A percentile compares a stretch with the other conserved stretches of the same genome.
phyloP scores from a whole-genome alignment of 2,113 vertebrate genomes.

The Pithys albifrons region DNA sequence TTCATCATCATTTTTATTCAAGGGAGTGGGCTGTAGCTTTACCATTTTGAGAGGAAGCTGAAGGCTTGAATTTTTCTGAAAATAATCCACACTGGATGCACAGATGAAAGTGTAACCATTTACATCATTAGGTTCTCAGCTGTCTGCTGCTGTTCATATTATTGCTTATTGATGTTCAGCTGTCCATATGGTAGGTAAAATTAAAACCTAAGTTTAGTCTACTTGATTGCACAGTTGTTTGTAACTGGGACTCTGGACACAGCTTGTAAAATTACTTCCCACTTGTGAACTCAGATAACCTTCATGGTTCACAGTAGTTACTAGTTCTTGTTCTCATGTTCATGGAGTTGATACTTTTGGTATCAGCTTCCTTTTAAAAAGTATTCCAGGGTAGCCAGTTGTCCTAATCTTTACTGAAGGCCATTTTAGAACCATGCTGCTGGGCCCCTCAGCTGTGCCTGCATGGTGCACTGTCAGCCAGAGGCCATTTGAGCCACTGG shows the following conservation, averaged over 20 bases:
- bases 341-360: not conserved
- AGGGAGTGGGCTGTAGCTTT: not conserved
- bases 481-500: not conserved
- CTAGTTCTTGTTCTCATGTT: not conserved
- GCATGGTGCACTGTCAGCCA: fast-evolving
- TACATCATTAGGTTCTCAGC: not conserved
- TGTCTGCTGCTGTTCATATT: not conserved
- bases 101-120: not conserved
- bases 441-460: not conserved
- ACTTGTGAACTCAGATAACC: not conserved
- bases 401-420: fast-evolving
- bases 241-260: not conserved
- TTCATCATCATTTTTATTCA: not conserved
- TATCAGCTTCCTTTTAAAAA: not conserved
- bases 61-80: not conserved
- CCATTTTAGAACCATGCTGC: fast-evolving
- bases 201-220: not conserved
- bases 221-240: not conserved
- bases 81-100: not conserved
- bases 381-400: not conserved
- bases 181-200: not conserved
- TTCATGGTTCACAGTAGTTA: not conserved
- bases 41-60: not conserved
- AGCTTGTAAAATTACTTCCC: fast-evolving
- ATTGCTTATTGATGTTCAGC: not conserved